Conservation (phyloP, 1,140 invertebrate species). For the Aphidius ervi region DNA sequence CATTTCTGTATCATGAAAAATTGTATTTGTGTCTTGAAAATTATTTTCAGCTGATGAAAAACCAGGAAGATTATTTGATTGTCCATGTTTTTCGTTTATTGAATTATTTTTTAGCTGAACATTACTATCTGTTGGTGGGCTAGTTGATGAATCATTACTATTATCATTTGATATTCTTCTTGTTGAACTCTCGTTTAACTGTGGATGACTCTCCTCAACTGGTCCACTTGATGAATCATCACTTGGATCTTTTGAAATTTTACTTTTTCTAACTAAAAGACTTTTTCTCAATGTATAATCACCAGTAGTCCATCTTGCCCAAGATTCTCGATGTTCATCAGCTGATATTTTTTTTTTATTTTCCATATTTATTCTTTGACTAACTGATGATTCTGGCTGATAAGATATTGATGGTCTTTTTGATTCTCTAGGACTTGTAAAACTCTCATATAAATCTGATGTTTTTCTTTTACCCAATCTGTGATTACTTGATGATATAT, state of each 20-base stretch:
- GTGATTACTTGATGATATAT: too few relatives aligned
- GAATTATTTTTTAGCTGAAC: too few relatives aligned
- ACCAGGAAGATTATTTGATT: neutral
- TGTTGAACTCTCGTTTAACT: too few relatives aligned
- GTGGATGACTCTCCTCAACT: too few relatives aligned
- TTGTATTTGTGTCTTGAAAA: slow-evolving; percentile 9
- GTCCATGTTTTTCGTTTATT: too few relatives aligned
- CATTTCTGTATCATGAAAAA: slow-evolving; percentile 10
- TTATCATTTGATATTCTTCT: too few relatives aligned
- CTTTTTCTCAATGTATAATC: neutral
- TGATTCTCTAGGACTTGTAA: neutral
- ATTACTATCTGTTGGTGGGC: too few relatives aligned
- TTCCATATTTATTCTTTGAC: neutral
- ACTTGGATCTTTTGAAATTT: slow-evolving; percentile 1
- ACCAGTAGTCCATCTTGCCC: neutral
- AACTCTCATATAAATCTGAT: too few relatives aligned
- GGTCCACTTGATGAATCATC: too few relatives aligned
- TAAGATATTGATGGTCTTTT: neutral
- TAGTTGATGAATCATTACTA: too few relatives aligned
- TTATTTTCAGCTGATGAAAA: neutral
- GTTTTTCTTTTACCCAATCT: too few relatives aligned
- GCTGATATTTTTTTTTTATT: slow-evolving; percentile 4
- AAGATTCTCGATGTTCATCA: slow-evolving; percentile 1
- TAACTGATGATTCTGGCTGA: neutral
- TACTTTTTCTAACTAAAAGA: neutral